Percentiles rank a stretch among this genome's conserved stretches.
These are phyloP conservation scores for Bettongia penicillata DNA, from an alignment of 2,113 vertebrate species.

Conservation along the genomic window DNA sequence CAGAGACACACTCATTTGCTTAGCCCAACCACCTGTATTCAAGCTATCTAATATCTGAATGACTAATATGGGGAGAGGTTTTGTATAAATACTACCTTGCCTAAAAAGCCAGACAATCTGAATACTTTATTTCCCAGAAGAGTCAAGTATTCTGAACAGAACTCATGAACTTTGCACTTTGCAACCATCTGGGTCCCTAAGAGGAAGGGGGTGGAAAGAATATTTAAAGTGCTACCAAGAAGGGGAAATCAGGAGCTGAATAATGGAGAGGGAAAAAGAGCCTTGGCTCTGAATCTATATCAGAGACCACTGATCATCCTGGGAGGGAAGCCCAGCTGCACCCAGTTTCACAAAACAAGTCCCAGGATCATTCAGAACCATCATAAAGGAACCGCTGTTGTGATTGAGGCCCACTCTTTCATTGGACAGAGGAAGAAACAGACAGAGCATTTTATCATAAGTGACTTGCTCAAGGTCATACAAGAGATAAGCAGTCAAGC, in stretches of 20 bases:
- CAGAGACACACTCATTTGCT: neutral
- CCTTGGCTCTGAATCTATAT: neutral
- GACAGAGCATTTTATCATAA: neutral
- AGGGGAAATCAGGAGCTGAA: neutral
- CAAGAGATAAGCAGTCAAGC: neutral
- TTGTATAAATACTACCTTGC: neutral
- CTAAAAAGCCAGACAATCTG: neutral
- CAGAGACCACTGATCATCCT: neutral
- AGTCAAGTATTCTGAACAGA: neutral
- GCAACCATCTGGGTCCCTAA: neutral
- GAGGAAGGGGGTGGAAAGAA: no score
- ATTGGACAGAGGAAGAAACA: neutral
- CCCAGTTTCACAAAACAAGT: no score
- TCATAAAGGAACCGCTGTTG: neutral
- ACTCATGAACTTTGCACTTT: neutral
- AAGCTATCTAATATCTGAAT: neutral
- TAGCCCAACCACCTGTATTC: neutral
- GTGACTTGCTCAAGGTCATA: neutral
- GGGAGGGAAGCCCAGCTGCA: neutral
- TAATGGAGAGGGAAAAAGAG: neutral
- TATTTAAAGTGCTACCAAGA: neutral
- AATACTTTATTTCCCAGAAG: neutral
- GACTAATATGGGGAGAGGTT: neutral
- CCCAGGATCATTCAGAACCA: neutral
- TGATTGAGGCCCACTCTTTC: neutral